These are phyloP conservation scores for Tiliacea citrago DNA, from an alignment of 2,888 invertebrate species.

Conservation along the genomic window DNA sequence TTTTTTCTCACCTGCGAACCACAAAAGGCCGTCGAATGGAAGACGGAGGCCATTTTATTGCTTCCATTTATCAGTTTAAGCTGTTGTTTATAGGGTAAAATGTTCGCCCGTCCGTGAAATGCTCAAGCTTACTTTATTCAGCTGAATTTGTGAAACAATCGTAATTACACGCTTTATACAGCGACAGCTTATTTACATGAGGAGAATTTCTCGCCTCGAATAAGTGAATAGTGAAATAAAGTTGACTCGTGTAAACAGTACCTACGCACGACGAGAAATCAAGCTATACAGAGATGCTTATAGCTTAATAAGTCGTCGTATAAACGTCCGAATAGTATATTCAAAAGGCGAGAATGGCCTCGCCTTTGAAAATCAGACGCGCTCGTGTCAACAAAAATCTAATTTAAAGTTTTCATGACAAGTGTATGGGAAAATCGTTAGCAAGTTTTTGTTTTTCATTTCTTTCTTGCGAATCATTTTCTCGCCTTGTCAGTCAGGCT, in stretches of 20 bases:
- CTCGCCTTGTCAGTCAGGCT: neutral
- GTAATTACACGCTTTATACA: constrained; percentile 58
- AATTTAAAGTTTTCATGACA: neutral
- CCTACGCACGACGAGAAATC: neutral
- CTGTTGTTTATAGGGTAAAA: constrained; percentile 62
- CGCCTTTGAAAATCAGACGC: too few species aligned
- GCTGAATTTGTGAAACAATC: constrained; percentile 65
- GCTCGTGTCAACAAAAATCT: neutral
- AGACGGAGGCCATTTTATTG: constrained; percentile 71
- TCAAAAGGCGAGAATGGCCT: neutral
- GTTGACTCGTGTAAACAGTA: neutral
- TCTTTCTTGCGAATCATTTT: neutral
- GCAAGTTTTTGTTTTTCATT: neutral
- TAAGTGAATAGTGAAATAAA: neutral
- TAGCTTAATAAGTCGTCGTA: neutral
- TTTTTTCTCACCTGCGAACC: constrained; percentile 72
- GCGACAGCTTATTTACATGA: neutral
- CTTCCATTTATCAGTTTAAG: constrained; percentile 70
- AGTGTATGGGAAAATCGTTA: neutral
- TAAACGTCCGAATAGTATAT: neutral
- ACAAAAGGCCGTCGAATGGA: constrained; percentile 69
- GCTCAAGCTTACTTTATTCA: constrained; percentile 62
- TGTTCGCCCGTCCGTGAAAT: constrained; percentile 39
- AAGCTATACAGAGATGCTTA: too few species aligned
- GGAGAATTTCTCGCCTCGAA: neutral